phyloP scores from a whole-genome alignment of 2,797 vertebrate species.

The Graptemys geographica region DNA sequence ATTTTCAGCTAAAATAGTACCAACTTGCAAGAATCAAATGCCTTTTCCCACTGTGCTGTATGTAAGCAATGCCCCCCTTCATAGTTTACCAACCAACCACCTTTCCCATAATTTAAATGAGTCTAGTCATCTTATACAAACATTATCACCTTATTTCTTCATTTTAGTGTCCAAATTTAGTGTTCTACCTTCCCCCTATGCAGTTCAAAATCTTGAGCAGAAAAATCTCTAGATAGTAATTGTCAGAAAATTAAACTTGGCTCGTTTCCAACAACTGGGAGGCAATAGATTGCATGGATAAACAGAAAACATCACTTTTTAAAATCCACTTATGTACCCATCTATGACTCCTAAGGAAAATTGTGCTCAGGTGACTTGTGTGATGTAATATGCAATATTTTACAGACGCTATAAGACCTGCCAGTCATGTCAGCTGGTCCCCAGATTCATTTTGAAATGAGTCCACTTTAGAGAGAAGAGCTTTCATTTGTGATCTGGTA shows the following conservation, averaged over 20 bases:
- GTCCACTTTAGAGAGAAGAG: background rate
- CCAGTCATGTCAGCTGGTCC: background rate
- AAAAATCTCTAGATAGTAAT: background rate
- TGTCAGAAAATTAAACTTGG: background rate
- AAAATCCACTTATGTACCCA: background rate
- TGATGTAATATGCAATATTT: background rate
- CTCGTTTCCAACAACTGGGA: background rate
- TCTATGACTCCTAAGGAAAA: background rate
- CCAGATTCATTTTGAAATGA: background rate
- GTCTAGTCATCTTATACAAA: background rate
- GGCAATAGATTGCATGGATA: background rate
- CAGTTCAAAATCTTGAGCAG: background rate
- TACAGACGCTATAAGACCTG: background rate
- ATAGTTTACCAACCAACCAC: background rate
- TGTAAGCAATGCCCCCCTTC: background rate
- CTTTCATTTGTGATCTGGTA: background rate
- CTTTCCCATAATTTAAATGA: background rate
- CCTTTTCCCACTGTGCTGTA: background rate
- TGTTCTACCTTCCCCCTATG: background rate
- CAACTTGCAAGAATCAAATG: background rate
- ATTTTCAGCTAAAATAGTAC: constrained; percentile 1
- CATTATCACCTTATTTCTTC: background rate
- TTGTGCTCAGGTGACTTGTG: background rate
- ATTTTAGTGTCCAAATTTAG: background rate
- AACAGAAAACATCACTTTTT: background rate